Conservation (phyloP, 2,888 invertebrate genomes). For the Meiosimyza decipiens region DNA sequence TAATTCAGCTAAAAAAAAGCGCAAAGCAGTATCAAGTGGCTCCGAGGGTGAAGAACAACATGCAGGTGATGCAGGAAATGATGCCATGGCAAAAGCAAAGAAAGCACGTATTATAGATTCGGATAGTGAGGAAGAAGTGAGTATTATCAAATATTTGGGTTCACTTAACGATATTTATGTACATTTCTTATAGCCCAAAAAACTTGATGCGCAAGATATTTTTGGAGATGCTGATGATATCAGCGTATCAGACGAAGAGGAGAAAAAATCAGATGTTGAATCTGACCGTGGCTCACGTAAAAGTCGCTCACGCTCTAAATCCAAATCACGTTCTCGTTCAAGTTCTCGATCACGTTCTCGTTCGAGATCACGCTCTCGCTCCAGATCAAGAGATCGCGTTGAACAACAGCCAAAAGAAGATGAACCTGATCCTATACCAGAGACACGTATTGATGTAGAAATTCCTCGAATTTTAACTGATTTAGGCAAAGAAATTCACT, state of each 20-base stretch:
- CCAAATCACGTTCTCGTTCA: conserved; percentile 41
- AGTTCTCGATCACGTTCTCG: conserved; percentile 47
- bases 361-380: conserved; percentile 48
- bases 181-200: conserved; percentile 40
- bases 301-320: conserved; percentile 54
- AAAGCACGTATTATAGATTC: conserved; percentile 73
- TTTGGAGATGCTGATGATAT: conserved; percentile 96
- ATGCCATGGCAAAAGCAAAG: conserved; percentile 67
- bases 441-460: conserved; percentile 95
- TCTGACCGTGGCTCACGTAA: conserved; percentile 57
- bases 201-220: conserved; percentile 76
- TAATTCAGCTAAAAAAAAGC: conserved; percentile 57
- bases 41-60: conserved; percentile 66
- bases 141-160: neutral
- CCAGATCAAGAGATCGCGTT: conserved; percentile 57
- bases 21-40: conserved; percentile 68
- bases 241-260: conserved; percentile 83
- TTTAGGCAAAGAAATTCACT: conserved; percentile 91
- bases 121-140: conserved; percentile 71
- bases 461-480: conserved; percentile 95
- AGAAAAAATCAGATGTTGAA: conserved; percentile 56
- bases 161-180: neutral
- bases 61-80: conserved; percentile 52
- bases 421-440: conserved; percentile 85
- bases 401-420: conserved; percentile 65